Percentiles rank a stretch among this genome's conserved stretches.
These are phyloP conservation scores for Ganaspis brasiliensis DNA, from an alignment of 2,888 invertebrate species.

Conservation along the genomic window DNA sequence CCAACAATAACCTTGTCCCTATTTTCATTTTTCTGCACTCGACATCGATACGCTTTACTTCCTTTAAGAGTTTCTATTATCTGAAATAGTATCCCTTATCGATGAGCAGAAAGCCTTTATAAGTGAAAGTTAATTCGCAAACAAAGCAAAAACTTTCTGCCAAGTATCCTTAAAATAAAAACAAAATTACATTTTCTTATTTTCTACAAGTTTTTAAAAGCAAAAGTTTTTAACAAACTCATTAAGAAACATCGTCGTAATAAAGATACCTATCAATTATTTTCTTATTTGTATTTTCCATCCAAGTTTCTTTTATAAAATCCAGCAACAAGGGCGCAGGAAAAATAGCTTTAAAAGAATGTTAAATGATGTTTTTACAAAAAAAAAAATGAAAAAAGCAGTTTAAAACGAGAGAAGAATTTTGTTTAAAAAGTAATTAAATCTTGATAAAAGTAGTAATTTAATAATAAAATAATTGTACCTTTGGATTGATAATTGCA, in stretches of 20 bases:
- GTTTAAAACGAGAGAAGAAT: too few species aligned
- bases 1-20: constrained; percentile 18
- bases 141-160: constrained; percentile 1
- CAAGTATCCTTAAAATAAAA: not conserved
- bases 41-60: not conserved
- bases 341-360: not conserved
- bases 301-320: constrained; percentile 6
- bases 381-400: too few species aligned
- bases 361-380: too few species aligned
- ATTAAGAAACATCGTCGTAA: constrained; percentile 19
- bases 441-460: too few species aligned
- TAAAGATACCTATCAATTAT: constrained; percentile 22
- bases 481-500: too few species aligned
- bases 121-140: constrained; percentile 8
- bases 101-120: constrained; percentile 2
- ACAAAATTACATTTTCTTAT: not conserved
- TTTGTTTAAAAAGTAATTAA: too few species aligned
- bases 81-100: constrained; percentile 28
- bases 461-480: too few species aligned
- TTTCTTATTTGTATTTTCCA: constrained; percentile 22
- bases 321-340: not conserved
- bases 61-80: not conserved
- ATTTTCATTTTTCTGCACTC: constrained; percentile 6
- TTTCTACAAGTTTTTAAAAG: constrained; percentile 16
- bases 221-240: constrained; percentile 31